Percentiles rank a stretch among this genome's conserved stretches.
Evolutionary conservation across 2,888 invertebrate species (phyloP).

Genomic region (Lasioglossum figueresi): DNA sequence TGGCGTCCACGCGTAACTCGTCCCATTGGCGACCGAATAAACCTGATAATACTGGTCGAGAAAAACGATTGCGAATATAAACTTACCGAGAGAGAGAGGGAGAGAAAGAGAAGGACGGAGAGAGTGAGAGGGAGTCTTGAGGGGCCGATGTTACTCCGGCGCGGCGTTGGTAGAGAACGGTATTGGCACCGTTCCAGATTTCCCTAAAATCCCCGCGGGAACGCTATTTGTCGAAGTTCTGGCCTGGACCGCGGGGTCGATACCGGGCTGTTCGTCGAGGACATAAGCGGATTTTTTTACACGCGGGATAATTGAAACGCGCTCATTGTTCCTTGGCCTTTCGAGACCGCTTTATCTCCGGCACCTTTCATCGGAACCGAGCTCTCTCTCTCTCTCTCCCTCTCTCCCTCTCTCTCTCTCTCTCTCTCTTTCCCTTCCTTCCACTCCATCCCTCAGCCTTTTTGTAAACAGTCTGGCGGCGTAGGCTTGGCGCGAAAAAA

Average conservation of each 20-base stretch:
- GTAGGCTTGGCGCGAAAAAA: slow-evolving; percentile 13
- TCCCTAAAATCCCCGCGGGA: slow-evolving; percentile 69
- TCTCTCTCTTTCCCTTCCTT: no score
- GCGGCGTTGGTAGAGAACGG: slow-evolving; percentile 49
- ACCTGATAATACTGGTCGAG: slow-evolving; percentile 35
- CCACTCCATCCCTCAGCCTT: slow-evolving; percentile 3
- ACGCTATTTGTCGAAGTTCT: slow-evolving; percentile 65
- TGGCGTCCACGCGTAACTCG: slow-evolving; percentile 25
- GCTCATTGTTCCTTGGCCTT: slow-evolving; percentile 59
- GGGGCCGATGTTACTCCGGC: slow-evolving; percentile 47
- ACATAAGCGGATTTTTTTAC: slow-evolving; percentile 71
- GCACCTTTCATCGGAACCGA: slow-evolving; percentile 27
- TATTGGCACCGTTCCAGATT: slow-evolving; percentile 75
- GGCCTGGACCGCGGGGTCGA: slow-evolving; percentile 67
- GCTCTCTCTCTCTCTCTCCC: slow-evolving; percentile 1
- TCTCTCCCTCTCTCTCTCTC: not conserved
- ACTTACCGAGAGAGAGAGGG: not conserved
- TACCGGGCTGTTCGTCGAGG: slow-evolving; percentile 74
- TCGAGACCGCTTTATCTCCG: slow-evolving; percentile 46
- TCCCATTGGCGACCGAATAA: slow-evolving; percentile 56
- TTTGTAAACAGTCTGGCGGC: slow-evolving; percentile 37
- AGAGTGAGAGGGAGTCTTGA: not conserved
- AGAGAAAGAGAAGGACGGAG: no score
- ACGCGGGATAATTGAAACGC: slow-evolving; percentile 72
- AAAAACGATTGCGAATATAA: slow-evolving; percentile 35